Percentiles rank a stretch among this genome's conserved stretches.
These are phyloP conservation scores for Ceratina japonica DNA, from an alignment of 1,140 invertebrate species.

Conservation along the genomic window DNA sequence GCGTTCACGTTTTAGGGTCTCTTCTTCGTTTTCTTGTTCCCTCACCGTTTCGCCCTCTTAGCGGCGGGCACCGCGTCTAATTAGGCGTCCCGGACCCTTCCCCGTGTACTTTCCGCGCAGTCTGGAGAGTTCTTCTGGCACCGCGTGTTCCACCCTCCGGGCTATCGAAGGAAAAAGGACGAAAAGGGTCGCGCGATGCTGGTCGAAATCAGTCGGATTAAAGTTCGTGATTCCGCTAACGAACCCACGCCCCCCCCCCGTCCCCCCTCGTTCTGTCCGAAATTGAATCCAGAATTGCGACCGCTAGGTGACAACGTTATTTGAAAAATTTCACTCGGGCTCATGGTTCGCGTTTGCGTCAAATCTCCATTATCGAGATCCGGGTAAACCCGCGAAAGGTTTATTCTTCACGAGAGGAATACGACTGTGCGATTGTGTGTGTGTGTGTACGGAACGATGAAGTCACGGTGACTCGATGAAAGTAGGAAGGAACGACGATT, in stretches of 20 bases:
- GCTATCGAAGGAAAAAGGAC: constrained; percentile 35
- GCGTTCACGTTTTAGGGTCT: constrained; percentile 49
- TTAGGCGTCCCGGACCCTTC: constrained; percentile 68
- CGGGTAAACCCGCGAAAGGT: neutral
- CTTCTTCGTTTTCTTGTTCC: constrained; percentile 62
- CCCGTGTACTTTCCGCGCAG: constrained; percentile 46
- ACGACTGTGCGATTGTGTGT: constrained; percentile 3
- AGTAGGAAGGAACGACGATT: constrained; percentile 5
- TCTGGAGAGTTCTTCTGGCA: constrained; percentile 68
- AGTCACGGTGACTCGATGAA: constrained; percentile 49
- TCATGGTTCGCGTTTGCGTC: neutral
- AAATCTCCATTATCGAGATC: neutral
- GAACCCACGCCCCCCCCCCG: constrained; percentile 4
- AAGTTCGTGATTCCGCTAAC: constrained; percentile 56
- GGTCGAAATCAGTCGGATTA: constrained; percentile 64
- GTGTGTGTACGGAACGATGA: neutral
- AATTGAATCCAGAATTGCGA: constrained; percentile 9
- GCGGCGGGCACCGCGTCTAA: constrained; percentile 64
- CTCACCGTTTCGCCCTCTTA: constrained; percentile 48
- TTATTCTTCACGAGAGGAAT: neutral
- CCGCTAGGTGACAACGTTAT: too few species aligned
- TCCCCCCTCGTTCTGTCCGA: neutral
- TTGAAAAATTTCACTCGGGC: neutral
- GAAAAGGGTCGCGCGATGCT: constrained; percentile 38
- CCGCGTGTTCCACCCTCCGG: constrained; percentile 32